Evolutionary conservation across 1,140 invertebrate genomes (phyloP), one percentile per base, ranked within the genome.

Genomic region (Platyura marginata): DNA sequence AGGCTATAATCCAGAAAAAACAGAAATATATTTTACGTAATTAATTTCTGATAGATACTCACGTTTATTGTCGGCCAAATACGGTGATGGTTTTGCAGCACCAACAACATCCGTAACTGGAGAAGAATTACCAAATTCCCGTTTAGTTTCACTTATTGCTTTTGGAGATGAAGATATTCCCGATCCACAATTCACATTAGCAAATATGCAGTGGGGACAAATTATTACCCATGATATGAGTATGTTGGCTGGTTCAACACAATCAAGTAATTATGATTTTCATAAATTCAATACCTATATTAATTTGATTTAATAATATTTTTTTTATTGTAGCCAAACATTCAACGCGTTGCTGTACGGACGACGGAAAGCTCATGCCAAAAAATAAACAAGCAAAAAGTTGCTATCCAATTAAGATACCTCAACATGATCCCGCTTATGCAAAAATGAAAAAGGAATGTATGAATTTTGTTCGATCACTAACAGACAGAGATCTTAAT

Each of bases 211-310:
- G 47, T 89, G 78, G 71, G 85, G 84, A 8, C 86, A 90, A 59
- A 80, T 90, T 41, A 77, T 90, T 20, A 84, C 83, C 4, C 85
- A 90, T 56, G 85, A 91, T 52, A 83, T 88, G 77, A 79, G 75
- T 37, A 66, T 83, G 59, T 73, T 77, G 34, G 75, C 76, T 44
- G 77, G 76, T 21, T 68, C 70, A 37, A 77, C 79, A 4, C 79
- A 83, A 60, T 71, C 75, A 19, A 77, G 81, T 83, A 67, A 71
- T 74, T 29, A 8, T 29, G 25, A 6, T 29, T 29, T 18, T 36
- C 34, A n/a, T 36, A 36, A 36, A 36, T 29, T 29, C 25, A 29
- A 29, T 29, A 8, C 13, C 25, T 8, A 8, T 29, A 29, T 8
- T n/a, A n/a, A n/a, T n/a, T n/a, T n/a, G 8, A 8, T 23, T 29